A percentile compares a stretch with the other conserved stretches of the same genome.
These are phyloP conservation scores for Resseliella maxima DNA, from an alignment of 2,888 invertebrate species.

Conservation along the genomic window DNA sequence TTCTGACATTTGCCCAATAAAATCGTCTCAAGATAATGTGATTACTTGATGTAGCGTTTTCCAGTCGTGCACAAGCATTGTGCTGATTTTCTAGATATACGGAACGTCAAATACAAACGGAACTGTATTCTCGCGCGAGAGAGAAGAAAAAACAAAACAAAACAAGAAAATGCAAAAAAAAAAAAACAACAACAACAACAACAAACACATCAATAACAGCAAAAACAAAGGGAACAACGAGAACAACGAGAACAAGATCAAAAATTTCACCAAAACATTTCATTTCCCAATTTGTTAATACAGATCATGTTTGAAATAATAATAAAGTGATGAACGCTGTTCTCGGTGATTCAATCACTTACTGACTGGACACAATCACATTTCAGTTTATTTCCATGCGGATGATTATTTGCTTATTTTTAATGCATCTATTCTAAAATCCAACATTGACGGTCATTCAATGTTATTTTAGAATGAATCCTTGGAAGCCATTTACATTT, in stretches of 20 bases:
- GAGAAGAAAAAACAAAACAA: too few relatives aligned
- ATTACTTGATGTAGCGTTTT: slow-evolving; percentile 1
- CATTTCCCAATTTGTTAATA: not conserved
- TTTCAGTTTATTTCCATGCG: not conserved
- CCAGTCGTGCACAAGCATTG: not conserved
- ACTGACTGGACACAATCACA: not conserved
- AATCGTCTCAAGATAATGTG: slow-evolving; percentile 19
- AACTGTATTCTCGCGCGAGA: not conserved
- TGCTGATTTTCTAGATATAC: not conserved
- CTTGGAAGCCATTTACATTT: slow-evolving; percentile 9
- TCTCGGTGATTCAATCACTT: not conserved
- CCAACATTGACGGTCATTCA: slow-evolving; percentile 27
- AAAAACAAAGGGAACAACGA: too few relatives aligned
- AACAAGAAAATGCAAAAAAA: not conserved
- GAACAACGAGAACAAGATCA: too few relatives aligned
- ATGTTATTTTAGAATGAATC: not conserved
- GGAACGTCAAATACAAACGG: not conserved
- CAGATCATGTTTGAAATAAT: not conserved
- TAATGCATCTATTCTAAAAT: not conserved
- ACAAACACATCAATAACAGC: too few relatives aligned
- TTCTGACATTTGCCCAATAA: slow-evolving; percentile 45
- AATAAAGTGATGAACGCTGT: too few relatives aligned
- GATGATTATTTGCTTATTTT: not conserved
- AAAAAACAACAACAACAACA: too few relatives aligned
- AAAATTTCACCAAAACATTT: too few relatives aligned